These are phyloP conservation scores for Choreutis nemorana DNA, from an alignment of 2,888 invertebrate species.

Conservation along the genomic window DNA sequence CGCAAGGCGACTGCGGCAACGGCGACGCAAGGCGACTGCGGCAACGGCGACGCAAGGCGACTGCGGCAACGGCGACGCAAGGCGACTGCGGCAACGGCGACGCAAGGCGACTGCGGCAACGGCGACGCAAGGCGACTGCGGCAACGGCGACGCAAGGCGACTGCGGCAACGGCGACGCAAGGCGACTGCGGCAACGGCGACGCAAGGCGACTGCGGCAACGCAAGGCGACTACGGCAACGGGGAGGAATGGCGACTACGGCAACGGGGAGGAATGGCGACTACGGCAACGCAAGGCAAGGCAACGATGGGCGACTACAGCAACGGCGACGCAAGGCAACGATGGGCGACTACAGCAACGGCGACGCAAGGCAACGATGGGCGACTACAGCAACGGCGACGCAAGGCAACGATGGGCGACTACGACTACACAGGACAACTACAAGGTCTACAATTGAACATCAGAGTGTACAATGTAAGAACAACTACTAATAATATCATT, in stretches of 20 bases:
- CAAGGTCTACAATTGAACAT: neutral
- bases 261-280: conserved; percentile 3
- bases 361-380: neutral
- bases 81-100: no score
- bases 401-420: neutral
- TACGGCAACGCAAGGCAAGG: conserved; percentile 6
- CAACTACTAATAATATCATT: no score
- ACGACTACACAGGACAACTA: neutral
- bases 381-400: neutral
- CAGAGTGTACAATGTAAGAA: conserved; percentile 1
- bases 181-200: no score
- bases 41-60: no score
- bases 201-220: no score
- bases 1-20: no score
- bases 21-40: no score
- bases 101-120: no score
- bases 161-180: no score
- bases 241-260: neutral
- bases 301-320: conserved; percentile 3
- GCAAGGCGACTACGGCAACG: neutral
- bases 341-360: neutral
- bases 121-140: no score
- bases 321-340: conserved; percentile 1
- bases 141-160: no score
- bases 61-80: no score